Evolutionary conservation across 2,888 invertebrate species (phyloP), one percentile per base, ranked within the genome.

Genomic region (Drosophila flavopinicola): DNA sequence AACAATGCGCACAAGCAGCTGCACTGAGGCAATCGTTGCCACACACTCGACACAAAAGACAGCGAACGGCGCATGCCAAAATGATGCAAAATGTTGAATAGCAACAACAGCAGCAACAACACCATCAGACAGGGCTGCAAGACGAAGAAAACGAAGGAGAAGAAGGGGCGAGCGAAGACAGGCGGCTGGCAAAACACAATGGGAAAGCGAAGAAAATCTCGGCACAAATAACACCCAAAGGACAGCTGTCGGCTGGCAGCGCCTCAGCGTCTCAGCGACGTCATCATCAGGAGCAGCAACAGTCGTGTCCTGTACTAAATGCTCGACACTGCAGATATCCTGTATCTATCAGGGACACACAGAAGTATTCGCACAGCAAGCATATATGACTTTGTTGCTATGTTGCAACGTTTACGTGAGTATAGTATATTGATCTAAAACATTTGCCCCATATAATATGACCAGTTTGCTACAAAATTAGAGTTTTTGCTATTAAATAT

Each of bases 171-270:
- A 39, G 33, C 32, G 24, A 15, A 42, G 53, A 42, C 39, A 38
- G 49, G 42, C 65, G 37, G 52, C 15, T n/a, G 5, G 51, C 38
- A 33, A 37, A 58, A 78, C 78, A 78, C 85, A 84, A 84, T 77
- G 59, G 54, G 54, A 57, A 65, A 65, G 66, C 58, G 75, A 3
- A 49, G 67, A 69, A 66, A 84, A 80, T 84, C 82, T 65, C 47
- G 20, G 64, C 48, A 48, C 60, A 69, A 76, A 72, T 58, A 67
- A 70, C 82, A 84, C 75, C 83, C 68, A 70, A 61, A 68, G 85
- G 83, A 75, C 85, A 80, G 80, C 85, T 80, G 80, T 82, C 70
- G 48, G 45, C 27, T 53, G 54, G 20, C 49, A 38, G 37, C 57
- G n/a, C 11, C n/a, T 10, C 33, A 11, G 23, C 57, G n/a, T 15